A percentile compares a stretch with the other conserved stretches of the same genome.
phyloP scores from a whole-genome alignment of 2,797 vertebrate genomes.

The Tolypeutes matacus region DNA sequence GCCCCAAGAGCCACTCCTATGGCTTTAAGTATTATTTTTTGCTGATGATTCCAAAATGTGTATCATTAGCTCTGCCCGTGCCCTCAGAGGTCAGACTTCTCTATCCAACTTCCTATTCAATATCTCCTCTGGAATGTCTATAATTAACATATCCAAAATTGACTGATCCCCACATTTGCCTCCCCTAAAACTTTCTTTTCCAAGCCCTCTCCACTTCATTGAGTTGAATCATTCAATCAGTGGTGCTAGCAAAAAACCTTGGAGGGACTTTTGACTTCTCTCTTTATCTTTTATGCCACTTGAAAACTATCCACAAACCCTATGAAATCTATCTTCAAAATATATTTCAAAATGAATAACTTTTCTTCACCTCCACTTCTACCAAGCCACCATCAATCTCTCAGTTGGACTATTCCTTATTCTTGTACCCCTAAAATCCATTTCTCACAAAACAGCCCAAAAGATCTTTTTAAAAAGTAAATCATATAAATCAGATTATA shows the following conservation, averaged over 20 bases:
- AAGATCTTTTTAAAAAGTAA: background rate
- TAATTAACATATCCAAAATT: constrained; percentile 33
- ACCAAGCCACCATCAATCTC: background rate
- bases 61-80: background rate
- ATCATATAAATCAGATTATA: background rate
- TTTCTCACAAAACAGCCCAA: background rate
- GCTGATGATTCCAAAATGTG: background rate
- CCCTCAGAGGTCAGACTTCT: background rate
- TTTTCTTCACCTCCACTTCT: background rate
- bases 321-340: background rate
- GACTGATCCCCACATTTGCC: background rate
- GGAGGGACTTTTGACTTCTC: background rate
- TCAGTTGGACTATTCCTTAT: background rate
- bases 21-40: background rate
- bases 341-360: constrained; percentile 34
- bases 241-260: background rate
- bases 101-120: background rate
- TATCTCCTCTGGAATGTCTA: background rate
- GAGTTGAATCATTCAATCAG: background rate
- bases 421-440: background rate
- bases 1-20: background rate
- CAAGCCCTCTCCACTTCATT: constrained; percentile 7
- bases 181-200: background rate
- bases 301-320: background rate
- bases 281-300: background rate